Percentiles rank a stretch among this genome's conserved stretches.
These are phyloP conservation scores for Rutpela maculata DNA, from an alignment of 2,888 invertebrate species.

Conservation along the genomic window DNA sequence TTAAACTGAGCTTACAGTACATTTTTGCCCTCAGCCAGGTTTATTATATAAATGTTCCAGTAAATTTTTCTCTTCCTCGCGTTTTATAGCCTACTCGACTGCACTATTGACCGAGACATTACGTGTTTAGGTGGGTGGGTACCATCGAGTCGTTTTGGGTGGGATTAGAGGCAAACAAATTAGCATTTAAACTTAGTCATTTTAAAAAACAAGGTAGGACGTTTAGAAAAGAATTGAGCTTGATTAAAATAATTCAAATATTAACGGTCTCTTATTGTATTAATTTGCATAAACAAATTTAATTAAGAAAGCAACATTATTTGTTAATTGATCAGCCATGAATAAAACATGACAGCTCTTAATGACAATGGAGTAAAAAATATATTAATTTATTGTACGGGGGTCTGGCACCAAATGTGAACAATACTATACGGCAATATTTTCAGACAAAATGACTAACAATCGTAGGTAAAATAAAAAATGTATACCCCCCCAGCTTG, in stretches of 20 bases:
- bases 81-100: neutral
- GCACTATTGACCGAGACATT: neutral
- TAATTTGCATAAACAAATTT: slow-evolving; percentile 3
- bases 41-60: too few relatives aligned
- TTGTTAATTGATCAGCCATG: neutral
- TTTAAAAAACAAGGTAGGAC: neutral
- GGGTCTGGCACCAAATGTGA: too few relatives aligned
- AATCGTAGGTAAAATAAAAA: too few relatives aligned
- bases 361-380: neutral
- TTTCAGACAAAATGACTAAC: too few relatives aligned
- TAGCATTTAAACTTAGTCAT: slow-evolving; percentile 11
- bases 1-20: too few relatives aligned
- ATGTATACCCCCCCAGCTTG: too few relatives aligned
- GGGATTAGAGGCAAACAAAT: neutral
- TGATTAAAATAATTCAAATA: slow-evolving; percentile 1
- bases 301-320: neutral
- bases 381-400: neutral
- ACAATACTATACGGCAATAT: too few relatives aligned
- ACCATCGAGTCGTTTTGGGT: slow-evolving; percentile 1
- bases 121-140: slow-evolving; percentile 11
- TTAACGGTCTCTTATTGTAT: slow-evolving; percentile 7
- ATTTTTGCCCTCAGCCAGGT: too few relatives aligned
- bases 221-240: slow-evolving; percentile 6
- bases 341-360: neutral
- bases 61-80: too few relatives aligned